A percentile compares a stretch with the other conserved stretches of the same genome.
phyloP scores from a whole-genome alignment of 1,140 invertebrate species.

The Aphidius gifuensis region DNA sequence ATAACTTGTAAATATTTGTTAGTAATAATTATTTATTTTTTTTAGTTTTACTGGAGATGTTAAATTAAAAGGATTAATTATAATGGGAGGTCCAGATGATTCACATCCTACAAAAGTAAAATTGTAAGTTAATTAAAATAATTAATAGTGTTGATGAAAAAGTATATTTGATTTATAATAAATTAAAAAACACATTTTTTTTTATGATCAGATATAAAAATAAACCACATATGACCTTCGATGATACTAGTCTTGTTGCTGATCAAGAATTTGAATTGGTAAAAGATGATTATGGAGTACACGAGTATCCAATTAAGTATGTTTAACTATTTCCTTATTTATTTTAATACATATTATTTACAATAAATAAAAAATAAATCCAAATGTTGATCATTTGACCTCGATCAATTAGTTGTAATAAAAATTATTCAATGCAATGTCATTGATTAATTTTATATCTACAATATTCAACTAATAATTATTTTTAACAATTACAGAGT shows the following conservation, averaged over 20 bases:
- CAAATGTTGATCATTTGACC: constrained; percentile 2
- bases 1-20: neutral
- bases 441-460: too few relatives aligned
- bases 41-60: constrained; percentile 86
- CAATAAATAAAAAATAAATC: too few relatives aligned
- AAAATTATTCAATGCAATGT: too few relatives aligned
- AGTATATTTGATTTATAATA: constrained; percentile 8
- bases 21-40: constrained; percentile 21
- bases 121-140: constrained; percentile 65
- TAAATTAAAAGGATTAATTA: constrained; percentile 89
- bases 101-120: constrained; percentile 80
- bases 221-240: constrained; percentile 89
- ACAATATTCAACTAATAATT: too few relatives aligned
- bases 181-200: neutral
- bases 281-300: constrained; percentile 70
- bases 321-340: constrained; percentile 29
- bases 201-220: constrained; percentile 78
- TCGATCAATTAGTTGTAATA: too few relatives aligned
- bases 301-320: constrained; percentile 90
- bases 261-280: constrained; percentile 92
- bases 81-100: constrained; percentile 82
- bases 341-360: neutral
- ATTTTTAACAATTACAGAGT: constrained; percentile 48
- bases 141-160: neutral
- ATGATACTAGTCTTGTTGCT: constrained; percentile 68